Evolutionary conservation across 2,888 invertebrate species (phyloP), one percentile per base, ranked within the genome.

Genomic region (Prosapia bicincta): DNA sequence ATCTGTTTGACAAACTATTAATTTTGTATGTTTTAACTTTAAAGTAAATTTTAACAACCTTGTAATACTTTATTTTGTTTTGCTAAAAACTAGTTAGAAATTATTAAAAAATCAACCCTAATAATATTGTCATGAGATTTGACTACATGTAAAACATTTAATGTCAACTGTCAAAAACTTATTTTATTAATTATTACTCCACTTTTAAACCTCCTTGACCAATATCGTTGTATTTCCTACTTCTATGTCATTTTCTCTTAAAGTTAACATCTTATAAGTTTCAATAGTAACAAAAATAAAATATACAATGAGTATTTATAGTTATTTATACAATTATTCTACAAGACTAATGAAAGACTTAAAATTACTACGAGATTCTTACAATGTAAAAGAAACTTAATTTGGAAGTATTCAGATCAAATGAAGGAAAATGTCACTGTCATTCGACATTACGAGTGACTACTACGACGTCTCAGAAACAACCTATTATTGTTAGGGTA

Each of bases 391-490:
- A 54, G 54, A 20, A 54, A 54, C n/a, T 10, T 20, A 54, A 54
- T 54, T 54, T 54, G 54, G 54, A 54, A 54, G 54, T 20, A 54
- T 54, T 54, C 54, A 54, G 54, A 54, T 54, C 54, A 54, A 54
- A 54, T 20, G 54, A 54, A 54, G 20, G 9, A 54, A 9, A 20
- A 20, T 54, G 20, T 20, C 7, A 13, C 20, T 54, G 54, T 54
- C 20, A 20, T 9, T 54, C 20, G 20, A 54, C 20, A 69, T 74
- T 78, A 80, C 0, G 80, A 78, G 82, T 88, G 89, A 82, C 88
- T 88, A 80, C 88, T 89, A 80, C 89, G 85, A 79, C 89, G 86
- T 81, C 89, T 86, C 77, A 89, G 85, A 83, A 89, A 89, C 72
- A 88, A 88, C 80, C 89, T 85, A 71, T 89, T 88, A 79, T 89